Evolutionary conservation across 2,888 invertebrate species (phyloP).

Genomic region (Caenorhabditis imperialis): DNA sequence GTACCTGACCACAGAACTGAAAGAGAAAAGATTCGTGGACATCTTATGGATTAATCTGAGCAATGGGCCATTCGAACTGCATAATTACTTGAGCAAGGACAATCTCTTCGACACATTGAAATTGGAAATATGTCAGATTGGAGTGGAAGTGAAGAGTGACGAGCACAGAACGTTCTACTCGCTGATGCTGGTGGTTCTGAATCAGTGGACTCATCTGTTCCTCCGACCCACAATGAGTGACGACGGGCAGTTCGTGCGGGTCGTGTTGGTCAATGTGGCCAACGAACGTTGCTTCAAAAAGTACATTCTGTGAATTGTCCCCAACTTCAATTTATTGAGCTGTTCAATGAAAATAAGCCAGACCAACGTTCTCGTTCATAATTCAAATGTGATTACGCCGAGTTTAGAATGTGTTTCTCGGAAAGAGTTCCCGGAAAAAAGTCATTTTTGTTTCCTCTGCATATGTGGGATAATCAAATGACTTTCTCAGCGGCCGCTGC

Average conservation of each 20-base stretch:
- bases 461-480: no score
- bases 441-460: no score
- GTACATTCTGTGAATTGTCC: conserved; percentile 3
- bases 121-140: conserved; percentile 6
- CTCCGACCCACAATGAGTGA: neutral
- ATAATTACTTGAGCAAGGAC: neutral
- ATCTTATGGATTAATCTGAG: conserved; percentile 5
- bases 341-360: no score
- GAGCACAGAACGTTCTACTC: neutral
- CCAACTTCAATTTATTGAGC: no score
- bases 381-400: no score
- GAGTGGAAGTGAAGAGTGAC: neutral
- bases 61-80: neutral
- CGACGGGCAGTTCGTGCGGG: neutral
- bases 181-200: conserved; percentile 3
- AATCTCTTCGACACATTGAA: neutral
- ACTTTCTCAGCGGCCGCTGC: no score
- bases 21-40: neutral
- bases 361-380: no score
- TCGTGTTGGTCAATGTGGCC: neutral
- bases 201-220: neutral
- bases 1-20: neutral
- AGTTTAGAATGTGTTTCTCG: no score
- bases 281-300: conserved; percentile 1
- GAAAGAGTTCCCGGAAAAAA: no score